Base-by-base conservation (phyloP, 1,140 invertebrate species). In the Bombus cullumanus region DNA sequence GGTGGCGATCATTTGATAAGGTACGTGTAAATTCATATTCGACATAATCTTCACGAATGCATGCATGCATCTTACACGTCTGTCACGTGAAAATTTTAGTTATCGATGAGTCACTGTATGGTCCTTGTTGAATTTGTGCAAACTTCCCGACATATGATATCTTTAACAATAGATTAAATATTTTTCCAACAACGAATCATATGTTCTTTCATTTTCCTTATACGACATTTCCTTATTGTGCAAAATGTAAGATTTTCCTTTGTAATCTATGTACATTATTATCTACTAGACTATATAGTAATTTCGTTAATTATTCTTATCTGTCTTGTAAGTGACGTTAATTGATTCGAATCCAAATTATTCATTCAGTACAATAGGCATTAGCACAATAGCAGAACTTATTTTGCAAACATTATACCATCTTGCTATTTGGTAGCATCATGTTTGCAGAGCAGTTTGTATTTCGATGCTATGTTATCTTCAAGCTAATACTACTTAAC, bases 1-100 rank as follows among this genome's bases (percentile, higher is more conserved):
- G 94, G 95, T 95, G 95, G 95, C 94, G 93, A 94, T 94, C 92
- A 91, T 95, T 93, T 90, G 94, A 94, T 93, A 95, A 95, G 94
- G 95, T 95, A 88, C 41, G 84, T 81, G 12, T 6, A 31, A 39
- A 59, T 15, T 8, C 41, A 71, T 39, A 57, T 71, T 78, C 12
- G 12, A 31, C 6, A 18, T 83, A 22, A 31, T 39, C 22, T 31
- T 18, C 6, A 18, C 2, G 1, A 28, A 25, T 37, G 28, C 22
- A 83, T 25, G 10, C 41, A 31, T 71, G 0, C 37, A 71, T 28
- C 37, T 43, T 37, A n/a, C 28, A 31, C 6, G 41, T 3, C n/a
- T 57, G 47, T 85, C 79, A 85, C 78, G 78, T 85, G 84, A 85
- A 85, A 75, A 74, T 74, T 57, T 81, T 57, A 37, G 34, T 73